Evolutionary conservation across 2,797 vertebrate species (phyloP).

Genomic region (Novumbra hubbsi): DNA sequence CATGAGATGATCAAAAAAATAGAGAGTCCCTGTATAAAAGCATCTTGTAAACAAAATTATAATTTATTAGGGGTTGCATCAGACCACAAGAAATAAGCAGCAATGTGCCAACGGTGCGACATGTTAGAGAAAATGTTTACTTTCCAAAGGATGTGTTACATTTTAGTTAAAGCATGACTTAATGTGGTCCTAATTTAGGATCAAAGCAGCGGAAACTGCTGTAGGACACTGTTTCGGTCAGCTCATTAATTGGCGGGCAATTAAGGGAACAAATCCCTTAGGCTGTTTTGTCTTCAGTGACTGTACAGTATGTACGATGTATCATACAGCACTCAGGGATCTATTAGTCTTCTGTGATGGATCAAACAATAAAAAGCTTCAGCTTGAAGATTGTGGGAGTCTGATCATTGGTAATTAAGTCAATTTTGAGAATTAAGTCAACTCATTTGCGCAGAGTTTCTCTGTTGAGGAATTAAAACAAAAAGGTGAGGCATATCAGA

Average conservation of each 20-base stretch:
- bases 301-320: slow-evolving; percentile 24
- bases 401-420: slow-evolving; percentile 19
- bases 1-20: neutral
- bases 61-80: slow-evolving; percentile 36
- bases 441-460: neutral
- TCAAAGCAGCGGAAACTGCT: slow-evolving; percentile 51
- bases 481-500: slow-evolving; percentile 20
- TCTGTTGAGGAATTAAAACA: slow-evolving; percentile 1
- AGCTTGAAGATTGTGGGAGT: slow-evolving; percentile 16
- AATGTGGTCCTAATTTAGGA: slow-evolving; percentile 48
- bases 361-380: slow-evolving; percentile 20
- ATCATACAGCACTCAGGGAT: slow-evolving; percentile 36
- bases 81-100: slow-evolving; percentile 20
- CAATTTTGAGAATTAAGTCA: slow-evolving; percentile 12
- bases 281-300: slow-evolving; percentile 46
- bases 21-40: neutral
- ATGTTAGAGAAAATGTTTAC: slow-evolving; percentile 52
- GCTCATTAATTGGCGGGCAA: slow-evolving; percentile 64
- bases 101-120: slow-evolving; percentile 33
- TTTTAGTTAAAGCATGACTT: slow-evolving; percentile 44
- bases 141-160: slow-evolving; percentile 55
- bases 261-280: slow-evolving; percentile 57
- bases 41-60: slow-evolving; percentile 6
- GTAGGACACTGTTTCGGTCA: slow-evolving; percentile 50
- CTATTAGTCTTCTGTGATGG: slow-evolving; percentile 40